Conservation (phyloP, 2,113 vertebrate species). For the Triplophysa siluroides region DNA sequence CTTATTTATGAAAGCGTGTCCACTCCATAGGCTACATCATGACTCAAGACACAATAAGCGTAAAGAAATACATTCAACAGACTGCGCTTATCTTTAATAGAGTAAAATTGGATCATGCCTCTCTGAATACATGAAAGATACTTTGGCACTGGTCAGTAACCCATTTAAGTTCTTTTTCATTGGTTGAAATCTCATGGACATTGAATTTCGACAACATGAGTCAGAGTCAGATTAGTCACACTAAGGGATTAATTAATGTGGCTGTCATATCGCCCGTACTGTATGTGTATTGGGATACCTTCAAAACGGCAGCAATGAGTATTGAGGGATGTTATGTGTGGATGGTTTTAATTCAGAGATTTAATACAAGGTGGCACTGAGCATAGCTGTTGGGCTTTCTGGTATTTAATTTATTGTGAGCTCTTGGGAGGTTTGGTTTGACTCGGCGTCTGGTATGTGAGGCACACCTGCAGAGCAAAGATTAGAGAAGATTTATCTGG, state of each 20-base stretch:
- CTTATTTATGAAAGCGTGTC: not conserved
- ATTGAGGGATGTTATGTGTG: not conserved
- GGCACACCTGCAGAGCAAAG: slow-evolving; percentile 45
- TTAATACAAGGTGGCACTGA: not conserved
- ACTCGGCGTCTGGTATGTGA: slow-evolving; percentile 30
- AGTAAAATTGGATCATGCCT: slow-evolving; percentile 13
- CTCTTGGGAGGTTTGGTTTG: slow-evolving; percentile 28
- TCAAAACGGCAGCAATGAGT: not conserved
- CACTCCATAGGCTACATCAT: not conserved
- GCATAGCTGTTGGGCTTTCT: slow-evolving; percentile 22
- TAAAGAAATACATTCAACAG: slow-evolving; percentile 1
- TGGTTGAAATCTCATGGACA: not conserved
- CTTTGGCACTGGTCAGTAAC: not conserved
- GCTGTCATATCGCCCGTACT: not conserved
- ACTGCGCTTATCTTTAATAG: not conserved
- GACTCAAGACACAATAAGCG: not conserved
- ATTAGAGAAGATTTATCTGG: slow-evolving; percentile 53
- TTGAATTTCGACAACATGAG: slow-evolving; percentile 18
- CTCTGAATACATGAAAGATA: not conserved
- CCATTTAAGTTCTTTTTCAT: slow-evolving; percentile 15
- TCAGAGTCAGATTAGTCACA: slow-evolving; percentile 27
- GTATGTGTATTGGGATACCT: not conserved
- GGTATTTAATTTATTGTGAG: slow-evolving; percentile 38
- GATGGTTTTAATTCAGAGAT: not conserved
- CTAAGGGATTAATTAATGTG: slow-evolving; percentile 25